phyloP scores from a whole-genome alignment of 2,888 invertebrate species.

The Gerris lacustris region DNA sequence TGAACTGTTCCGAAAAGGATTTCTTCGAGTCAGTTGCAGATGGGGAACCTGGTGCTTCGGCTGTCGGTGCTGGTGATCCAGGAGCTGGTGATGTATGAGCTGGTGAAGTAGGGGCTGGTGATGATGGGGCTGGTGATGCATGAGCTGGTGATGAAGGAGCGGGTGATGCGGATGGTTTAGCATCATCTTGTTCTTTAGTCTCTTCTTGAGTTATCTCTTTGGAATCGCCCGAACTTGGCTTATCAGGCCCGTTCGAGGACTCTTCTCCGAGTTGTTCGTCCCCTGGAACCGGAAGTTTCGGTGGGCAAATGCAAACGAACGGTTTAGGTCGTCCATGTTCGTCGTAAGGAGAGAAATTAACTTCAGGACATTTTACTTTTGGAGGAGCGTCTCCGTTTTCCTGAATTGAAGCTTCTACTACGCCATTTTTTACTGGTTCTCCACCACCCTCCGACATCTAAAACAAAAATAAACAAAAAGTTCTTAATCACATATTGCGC shows the following conservation, averaged over 20 bases:
- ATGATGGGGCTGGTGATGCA: too few species aligned
- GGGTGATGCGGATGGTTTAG: too few species aligned
- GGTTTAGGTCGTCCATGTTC: not conserved
- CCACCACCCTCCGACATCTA: too few species aligned
- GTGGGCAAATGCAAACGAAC: not conserved
- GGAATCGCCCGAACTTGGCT: not conserved
- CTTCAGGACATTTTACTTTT: not conserved
- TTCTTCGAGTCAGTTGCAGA: not conserved
- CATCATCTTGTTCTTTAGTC: not conserved
- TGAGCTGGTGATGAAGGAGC: too few species aligned
- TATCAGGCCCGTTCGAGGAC: not conserved
- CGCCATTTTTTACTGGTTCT: too few species aligned
- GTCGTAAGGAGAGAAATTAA: not conserved
- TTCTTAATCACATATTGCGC: too few species aligned
- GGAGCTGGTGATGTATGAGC: too few species aligned
- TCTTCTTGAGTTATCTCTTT: not conserved
- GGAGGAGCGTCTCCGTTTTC: not conserved
- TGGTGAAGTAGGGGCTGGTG: too few species aligned
- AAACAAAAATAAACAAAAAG: too few species aligned
- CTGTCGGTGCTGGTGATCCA: not conserved
- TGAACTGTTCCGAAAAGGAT: conserved; percentile 47
- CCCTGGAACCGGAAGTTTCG: not conserved
- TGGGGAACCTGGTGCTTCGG: not conserved
- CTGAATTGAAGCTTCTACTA: too few species aligned
- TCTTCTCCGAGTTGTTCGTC: not conserved